These are phyloP conservation scores for Pimpla rufipes DNA, from an alignment of 2,888 invertebrate genomes.

Conservation along the genomic window DNA sequence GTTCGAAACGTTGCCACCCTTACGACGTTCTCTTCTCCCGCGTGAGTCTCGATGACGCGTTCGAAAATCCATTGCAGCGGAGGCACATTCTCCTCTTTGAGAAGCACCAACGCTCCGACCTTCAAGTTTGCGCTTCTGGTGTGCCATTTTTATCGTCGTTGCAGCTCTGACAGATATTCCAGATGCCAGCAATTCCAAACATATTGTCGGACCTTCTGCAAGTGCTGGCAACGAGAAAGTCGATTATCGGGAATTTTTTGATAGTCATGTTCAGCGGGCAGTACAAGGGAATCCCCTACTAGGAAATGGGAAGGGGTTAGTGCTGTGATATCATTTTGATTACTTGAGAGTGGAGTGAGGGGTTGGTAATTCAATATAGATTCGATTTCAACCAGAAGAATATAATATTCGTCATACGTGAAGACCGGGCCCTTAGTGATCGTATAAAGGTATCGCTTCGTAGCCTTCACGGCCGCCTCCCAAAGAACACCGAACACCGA, in stretches of 20 bases:
- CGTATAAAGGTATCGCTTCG: conserved; percentile 23
- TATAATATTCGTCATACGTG: conserved; percentile 43
- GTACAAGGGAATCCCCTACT: conserved; percentile 52
- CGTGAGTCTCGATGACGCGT: background rate
- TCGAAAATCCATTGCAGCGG: no score
- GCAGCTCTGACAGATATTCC: conserved; percentile 65
- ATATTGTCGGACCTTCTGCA: conserved; percentile 67
- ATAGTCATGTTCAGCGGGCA: conserved; percentile 49
- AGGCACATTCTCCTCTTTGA: conserved; percentile 73
- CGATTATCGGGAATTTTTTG: conserved; percentile 43
- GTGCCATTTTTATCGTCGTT: conserved; percentile 63
- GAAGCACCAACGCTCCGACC: conserved; percentile 74
- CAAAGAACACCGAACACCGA: conserved; percentile 33
- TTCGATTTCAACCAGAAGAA: conserved; percentile 29
- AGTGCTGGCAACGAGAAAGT: conserved; percentile 69
- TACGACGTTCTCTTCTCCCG: background rate
- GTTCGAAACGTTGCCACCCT: background rate
- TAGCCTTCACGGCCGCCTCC: conserved; percentile 30
- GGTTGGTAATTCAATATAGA: conserved; percentile 33
- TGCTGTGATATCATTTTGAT: conserved; percentile 6
- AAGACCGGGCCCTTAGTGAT: conserved; percentile 18
- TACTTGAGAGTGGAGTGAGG: conserved; percentile 4
- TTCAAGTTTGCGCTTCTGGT: conserved; percentile 61
- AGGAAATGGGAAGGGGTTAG: conserved; percentile 43
- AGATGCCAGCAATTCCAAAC: conserved; percentile 62